Conservation (phyloP, 2,113 vertebrate species). For the Apus apus region DNA sequence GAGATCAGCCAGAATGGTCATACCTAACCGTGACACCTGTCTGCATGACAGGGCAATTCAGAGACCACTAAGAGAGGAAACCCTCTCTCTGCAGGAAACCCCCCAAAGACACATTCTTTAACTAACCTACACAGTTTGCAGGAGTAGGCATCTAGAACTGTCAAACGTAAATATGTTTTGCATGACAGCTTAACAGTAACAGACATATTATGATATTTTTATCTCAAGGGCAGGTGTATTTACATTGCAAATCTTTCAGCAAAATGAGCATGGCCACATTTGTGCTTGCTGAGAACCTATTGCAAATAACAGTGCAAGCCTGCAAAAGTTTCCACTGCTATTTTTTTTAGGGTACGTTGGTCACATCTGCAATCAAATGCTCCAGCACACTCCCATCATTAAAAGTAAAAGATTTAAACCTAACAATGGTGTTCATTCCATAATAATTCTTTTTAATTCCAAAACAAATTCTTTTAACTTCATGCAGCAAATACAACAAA, state of each 20-base stretch:
- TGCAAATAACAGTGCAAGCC: background rate
- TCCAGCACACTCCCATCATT: background rate
- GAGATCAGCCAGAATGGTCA: background rate
- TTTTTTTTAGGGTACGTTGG: background rate
- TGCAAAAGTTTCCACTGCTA: background rate
- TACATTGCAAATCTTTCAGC: background rate
- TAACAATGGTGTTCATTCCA: background rate
- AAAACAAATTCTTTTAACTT: background rate
- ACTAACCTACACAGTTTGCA: background rate
- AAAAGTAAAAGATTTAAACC: background rate
- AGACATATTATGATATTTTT: background rate
- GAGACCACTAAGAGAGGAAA: background rate
- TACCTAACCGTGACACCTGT: background rate
- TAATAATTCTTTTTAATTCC: too few relatives aligned
- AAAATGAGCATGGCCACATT: background rate
- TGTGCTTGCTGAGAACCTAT: background rate
- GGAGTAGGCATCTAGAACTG: background rate
- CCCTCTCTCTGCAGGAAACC: too few relatives aligned
- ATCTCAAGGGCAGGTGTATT: constrained; percentile 5
- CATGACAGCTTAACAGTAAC: background rate
- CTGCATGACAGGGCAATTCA: background rate
- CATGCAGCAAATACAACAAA: background rate
- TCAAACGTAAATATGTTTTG: background rate
- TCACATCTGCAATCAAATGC: background rate
- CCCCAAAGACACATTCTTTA: too few relatives aligned